Evolutionary conservation across 2,797 vertebrate species (phyloP), one percentile per base, ranked within the genome.

Genomic region (Gouania willdenowi): DNA sequence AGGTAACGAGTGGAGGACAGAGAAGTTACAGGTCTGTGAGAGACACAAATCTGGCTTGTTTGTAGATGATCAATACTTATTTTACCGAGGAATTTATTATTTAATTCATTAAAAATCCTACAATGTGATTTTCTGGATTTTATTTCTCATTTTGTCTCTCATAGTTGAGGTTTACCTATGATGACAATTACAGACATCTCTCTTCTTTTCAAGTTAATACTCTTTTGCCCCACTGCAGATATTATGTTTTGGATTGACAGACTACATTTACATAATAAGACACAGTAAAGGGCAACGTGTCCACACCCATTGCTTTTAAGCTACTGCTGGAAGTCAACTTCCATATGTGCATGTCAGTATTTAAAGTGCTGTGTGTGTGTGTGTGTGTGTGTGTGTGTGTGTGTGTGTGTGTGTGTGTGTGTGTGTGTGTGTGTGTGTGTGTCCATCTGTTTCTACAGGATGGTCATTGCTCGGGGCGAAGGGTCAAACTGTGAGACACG

Each of bases 401-500:
- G n/a, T 47, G 31, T 15, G 45, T 53, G 39, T 41, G 26, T 59
- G 47, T 47, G 31, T 15, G 45, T 53, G 39, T 41, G 26, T 59
- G 47, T n/a, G n/a, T n/a, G n/a, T n/a, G n/a, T n/a, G n/a, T n/a
- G 35, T 40, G 47, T 27, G 14, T 44, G 20, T 17, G 24, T 30
- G 3, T 66, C 54, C 73, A 72, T 83, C 65, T 77, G 75, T 60
- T 60, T 68, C 39, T 41, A 39, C 61, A 68, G 66, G 60, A 48
- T 57, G 71, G 66, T 29, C 68, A 29, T 45, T 10, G 68, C 79
- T 70, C 7, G 12, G 64, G 66, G 67, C 34, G 11, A 66, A 69
- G 41, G 68, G 79, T 82, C 74, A 82, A 77, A 67, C 44, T 58
- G 68, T 67, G 63, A 75, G 75, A 67, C 62, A 58, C 55, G 1